Base-by-base conservation (phyloP, 2,888 invertebrate species). In the Sphinx pinastri region DNA sequence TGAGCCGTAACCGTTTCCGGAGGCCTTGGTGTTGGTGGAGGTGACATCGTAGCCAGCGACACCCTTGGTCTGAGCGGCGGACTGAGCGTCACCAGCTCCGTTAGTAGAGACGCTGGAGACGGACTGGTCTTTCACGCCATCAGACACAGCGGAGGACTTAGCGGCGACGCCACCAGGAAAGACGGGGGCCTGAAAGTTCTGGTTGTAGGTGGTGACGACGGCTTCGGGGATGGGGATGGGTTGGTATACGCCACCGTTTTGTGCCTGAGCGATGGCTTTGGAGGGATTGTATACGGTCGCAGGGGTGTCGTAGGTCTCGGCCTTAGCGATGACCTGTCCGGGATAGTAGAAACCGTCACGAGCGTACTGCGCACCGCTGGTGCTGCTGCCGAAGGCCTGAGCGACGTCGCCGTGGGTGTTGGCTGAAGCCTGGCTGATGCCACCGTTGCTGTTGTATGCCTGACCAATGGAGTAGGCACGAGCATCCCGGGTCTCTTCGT, bases 201-300 rank as follows among this genome's bases (percentile, higher is more conserved):
- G 91, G 72, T 89, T 82, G 78, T 93, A 92, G 8, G 92, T 83
- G 72, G 92, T 83, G 73, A 91, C 79, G 68, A 92, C 80, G 13
- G 87, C 84, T 0, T 88, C 90, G 0, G 92, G 90, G 12, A 84
- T 86, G 0, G 90, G 90, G 16, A 90, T 76, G 1, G 86, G 77
- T 77, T 88, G 89, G 81, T 87, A 92, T 12, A 76, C 79, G 1
- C 84, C 81, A 77, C 81, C 70, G 69, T 70, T 0, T 38, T 82
- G 81, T 11, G 80, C 84, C 54, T 80, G 78, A 11, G 85, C 83
- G 69, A 81, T 76, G 2, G 77, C 76, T 67, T 77, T 77, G 31
- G 76, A 77, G 12, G 75, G 66, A 16, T 75, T 77, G 51, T 74
- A 66, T 58, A 67, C 60, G 25, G 71, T 51, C 57, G 73, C 73